A percentile compares a stretch with the other conserved stretches of the same genome.
phyloP scores from a whole-genome alignment of 2,797 vertebrate genomes.

The Sternarchorhynchus goeldii region DNA sequence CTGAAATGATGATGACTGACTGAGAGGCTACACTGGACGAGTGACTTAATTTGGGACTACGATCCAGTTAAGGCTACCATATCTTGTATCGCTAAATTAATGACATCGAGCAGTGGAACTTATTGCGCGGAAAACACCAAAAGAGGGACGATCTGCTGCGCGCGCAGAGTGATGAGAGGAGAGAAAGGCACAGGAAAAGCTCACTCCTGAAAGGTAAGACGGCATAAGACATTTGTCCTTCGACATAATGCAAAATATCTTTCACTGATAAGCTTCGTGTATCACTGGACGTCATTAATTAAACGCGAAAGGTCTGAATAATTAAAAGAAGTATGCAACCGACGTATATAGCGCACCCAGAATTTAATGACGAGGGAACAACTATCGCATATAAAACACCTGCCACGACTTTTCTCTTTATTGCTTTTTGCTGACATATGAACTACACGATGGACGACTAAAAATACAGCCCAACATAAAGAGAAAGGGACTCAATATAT shows the following conservation, averaged over 20 bases:
- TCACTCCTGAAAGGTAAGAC: constrained; percentile 45
- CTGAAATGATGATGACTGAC: constrained; percentile 69
- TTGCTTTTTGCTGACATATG: constrained; percentile 9
- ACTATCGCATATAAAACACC: constrained; percentile 28
- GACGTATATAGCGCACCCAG: constrained; percentile 25
- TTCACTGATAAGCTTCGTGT: neutral
- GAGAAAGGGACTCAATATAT: neutral
- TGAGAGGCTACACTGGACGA: constrained; percentile 63
- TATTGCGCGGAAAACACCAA: constrained; percentile 58
- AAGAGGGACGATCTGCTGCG: constrained; percentile 1
- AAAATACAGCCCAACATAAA: constrained; percentile 23
- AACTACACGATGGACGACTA: neutral
- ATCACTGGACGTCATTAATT: neutral
- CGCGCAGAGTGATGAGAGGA: constrained; percentile 16
- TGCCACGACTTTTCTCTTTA: constrained; percentile 17
- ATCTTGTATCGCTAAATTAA: constrained; percentile 64
- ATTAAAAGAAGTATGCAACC: neutral
- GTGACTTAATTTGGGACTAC: constrained; percentile 75
- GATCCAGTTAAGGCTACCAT: constrained; percentile 58
- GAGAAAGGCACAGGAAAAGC: constrained; percentile 4
- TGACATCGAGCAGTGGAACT: constrained; percentile 56
- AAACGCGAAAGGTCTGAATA: neutral
- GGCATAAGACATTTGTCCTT: too few relatives aligned
- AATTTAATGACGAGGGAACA: constrained; percentile 8
- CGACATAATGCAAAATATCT: neutral